Evolutionary conservation across 2,797 vertebrate genomes (phyloP), one percentile per base, ranked within the genome.

Genomic region (Bradypodion pumilum): DNA sequence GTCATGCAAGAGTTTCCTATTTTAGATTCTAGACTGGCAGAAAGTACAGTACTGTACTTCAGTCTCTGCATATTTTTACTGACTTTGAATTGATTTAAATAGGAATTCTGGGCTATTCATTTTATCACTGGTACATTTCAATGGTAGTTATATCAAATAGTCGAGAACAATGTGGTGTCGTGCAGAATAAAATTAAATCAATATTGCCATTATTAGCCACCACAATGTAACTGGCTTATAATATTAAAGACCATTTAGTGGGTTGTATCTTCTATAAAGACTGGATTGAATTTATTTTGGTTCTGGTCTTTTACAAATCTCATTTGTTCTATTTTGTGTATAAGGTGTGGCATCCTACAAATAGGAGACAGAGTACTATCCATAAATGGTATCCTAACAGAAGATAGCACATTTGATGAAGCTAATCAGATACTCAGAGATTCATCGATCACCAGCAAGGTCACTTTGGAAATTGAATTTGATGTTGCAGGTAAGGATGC

Each of bases 391-490:
- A 94, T 99, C 89, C 98, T 97, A 1, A 99, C 98, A 0, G 98
- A 99, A 94, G 98, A 99, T 92, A 99, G 98, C 90, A 99, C 98
- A 1, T 97, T 99, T 86, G 98, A 99, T 89, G 98, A 99, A 94
- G 98, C 98, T 95, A 99, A 98, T 95, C 98, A 99, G 93, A 97
- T 99, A 88, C 97, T 99, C 84, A 94, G 98, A 95, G 98, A 99
- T 94, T 98, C 98, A 79, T 98, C 97, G 90, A 97, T 99, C 94
- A 98, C 97, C 1, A 98, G 96, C 94, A 98, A 98, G 94, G 98
- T 99, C 93, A 98, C 97, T 1, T 95, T 99, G 96, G 98, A 99
- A 96, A 98, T 99, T 21, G 98, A 99, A 95, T 99, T 99, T 82
- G 98, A 99, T 89, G 98, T 99, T 83, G 98, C 98, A 94, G 98